Conservation (phyloP, 2,797 vertebrate species). For the Sternotherus odoratus region DNA sequence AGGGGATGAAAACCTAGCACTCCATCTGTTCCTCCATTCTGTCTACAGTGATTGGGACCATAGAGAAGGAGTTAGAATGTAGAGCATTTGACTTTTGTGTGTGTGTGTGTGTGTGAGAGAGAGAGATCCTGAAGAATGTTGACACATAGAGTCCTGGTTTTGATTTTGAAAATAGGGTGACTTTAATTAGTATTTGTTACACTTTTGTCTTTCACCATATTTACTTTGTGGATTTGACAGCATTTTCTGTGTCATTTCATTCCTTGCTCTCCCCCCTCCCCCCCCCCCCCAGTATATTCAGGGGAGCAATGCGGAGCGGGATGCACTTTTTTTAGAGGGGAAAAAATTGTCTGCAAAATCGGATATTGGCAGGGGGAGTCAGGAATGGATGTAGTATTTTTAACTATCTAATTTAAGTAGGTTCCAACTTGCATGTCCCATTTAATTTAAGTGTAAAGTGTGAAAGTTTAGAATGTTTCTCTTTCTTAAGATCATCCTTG, state of each 20-base stretch:
- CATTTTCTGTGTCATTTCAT: background rate
- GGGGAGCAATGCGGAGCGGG: background rate
- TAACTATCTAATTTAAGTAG: background rate
- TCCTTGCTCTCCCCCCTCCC: too few relatives aligned
- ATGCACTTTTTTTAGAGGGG: background rate
- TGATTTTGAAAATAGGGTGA: background rate
- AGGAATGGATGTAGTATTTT: background rate
- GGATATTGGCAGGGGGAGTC: background rate
- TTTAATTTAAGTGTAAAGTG: background rate
- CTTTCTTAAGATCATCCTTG: background rate
- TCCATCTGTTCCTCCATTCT: background rate
- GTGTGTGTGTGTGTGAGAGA: too few relatives aligned
- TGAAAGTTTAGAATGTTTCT: background rate
- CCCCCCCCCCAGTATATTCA: background rate
- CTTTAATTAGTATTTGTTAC: background rate
- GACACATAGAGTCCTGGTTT: background rate
- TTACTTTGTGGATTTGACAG: background rate
- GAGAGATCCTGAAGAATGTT: background rate
- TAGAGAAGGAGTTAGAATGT: background rate
- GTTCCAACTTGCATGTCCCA: background rate
- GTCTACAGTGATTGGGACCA: background rate
- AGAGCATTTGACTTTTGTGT: too few relatives aligned
- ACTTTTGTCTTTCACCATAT: background rate
- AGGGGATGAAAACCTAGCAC: background rate
- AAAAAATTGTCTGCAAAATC: background rate